Conservation (phyloP, 2,888 invertebrate species). For the Coelinius sp. region DNA sequence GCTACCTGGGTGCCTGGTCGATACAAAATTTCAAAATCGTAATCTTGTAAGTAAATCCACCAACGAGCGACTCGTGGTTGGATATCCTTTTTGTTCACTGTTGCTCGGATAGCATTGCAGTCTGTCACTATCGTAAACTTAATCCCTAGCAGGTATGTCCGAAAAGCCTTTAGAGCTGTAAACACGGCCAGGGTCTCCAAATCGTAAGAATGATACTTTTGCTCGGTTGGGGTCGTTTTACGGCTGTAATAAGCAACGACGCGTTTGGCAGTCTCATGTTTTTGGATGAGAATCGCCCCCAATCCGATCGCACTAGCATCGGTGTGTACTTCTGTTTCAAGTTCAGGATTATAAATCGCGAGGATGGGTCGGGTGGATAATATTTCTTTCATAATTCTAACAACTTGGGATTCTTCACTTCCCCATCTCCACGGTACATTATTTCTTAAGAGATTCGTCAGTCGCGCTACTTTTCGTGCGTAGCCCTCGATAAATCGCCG, state of each 20-base stretch:
- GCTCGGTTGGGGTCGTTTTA: constrained; percentile 36
- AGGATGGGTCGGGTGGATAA: constrained; percentile 53
- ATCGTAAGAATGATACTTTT: constrained; percentile 42
- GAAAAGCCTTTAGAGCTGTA: constrained; percentile 36
- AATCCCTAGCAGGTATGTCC: constrained; percentile 40
- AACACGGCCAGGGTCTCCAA: constrained; percentile 44
- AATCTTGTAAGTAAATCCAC: constrained; percentile 29
- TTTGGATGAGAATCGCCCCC: constrained; percentile 60
- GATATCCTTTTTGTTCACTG: constrained; percentile 54
- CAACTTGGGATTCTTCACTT: constrained; percentile 52
- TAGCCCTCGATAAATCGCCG: constrained; percentile 54
- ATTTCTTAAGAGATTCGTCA: constrained; percentile 53
- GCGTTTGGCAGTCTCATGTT: constrained; percentile 29
- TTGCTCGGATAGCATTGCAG: constrained; percentile 52
- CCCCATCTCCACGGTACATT: constrained; percentile 45
- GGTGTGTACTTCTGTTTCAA: constrained; percentile 58
- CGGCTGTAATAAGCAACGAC: constrained; percentile 41
- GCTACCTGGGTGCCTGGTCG: constrained; percentile 48
- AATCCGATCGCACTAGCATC: constrained; percentile 60
- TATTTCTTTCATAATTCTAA: constrained; percentile 50
- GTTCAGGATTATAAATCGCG: constrained; percentile 51
- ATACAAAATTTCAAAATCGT: constrained; percentile 14
- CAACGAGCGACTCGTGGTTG: constrained; percentile 58
- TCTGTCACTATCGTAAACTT: constrained; percentile 43
- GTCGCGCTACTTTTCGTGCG: constrained; percentile 50